A percentile compares a stretch with the other conserved stretches of the same genome.
These are phyloP conservation scores for Sparus aurata DNA, from an alignment of 2,797 vertebrate genomes.

Conservation along the genomic window DNA sequence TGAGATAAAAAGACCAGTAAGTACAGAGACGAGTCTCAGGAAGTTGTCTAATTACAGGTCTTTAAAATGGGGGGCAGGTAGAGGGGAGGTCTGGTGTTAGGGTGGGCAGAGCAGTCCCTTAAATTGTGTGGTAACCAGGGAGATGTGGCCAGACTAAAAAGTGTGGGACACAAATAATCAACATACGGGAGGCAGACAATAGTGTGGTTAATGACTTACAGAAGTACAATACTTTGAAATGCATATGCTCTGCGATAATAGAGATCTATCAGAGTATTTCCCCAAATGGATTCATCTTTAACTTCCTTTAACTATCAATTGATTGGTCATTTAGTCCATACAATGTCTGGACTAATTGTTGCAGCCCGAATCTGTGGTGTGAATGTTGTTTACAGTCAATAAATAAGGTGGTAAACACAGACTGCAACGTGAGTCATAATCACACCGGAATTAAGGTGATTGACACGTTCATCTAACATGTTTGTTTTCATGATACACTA, in stretches of 20 bases:
- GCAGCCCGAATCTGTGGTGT: neutral
- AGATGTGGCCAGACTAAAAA: neutral
- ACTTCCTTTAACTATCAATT: too few relatives aligned
- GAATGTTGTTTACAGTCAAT: neutral
- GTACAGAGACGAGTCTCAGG: neutral
- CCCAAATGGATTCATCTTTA: too few relatives aligned
- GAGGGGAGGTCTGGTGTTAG: neutral
- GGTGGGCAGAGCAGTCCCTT: neutral
- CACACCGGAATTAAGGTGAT: neutral
- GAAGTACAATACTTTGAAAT: neutral
- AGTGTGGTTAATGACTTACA: too few relatives aligned
- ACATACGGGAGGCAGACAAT: too few relatives aligned
- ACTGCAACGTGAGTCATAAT: neutral
- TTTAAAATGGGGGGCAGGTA: neutral
- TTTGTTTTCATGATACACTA: conserved; percentile 17
- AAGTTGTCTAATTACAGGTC: conserved; percentile 9
- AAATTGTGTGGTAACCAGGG: neutral
- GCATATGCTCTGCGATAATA: neutral
- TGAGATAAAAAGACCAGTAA: neutral
- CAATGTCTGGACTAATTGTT: too few relatives aligned
- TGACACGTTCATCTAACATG: neutral
- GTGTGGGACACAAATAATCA: neutral
- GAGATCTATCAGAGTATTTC: neutral
- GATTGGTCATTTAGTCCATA: too few relatives aligned
- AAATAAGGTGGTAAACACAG: neutral